Conservation (phyloP, 2,888 invertebrate genomes). For the Cephus spinipes region DNA sequence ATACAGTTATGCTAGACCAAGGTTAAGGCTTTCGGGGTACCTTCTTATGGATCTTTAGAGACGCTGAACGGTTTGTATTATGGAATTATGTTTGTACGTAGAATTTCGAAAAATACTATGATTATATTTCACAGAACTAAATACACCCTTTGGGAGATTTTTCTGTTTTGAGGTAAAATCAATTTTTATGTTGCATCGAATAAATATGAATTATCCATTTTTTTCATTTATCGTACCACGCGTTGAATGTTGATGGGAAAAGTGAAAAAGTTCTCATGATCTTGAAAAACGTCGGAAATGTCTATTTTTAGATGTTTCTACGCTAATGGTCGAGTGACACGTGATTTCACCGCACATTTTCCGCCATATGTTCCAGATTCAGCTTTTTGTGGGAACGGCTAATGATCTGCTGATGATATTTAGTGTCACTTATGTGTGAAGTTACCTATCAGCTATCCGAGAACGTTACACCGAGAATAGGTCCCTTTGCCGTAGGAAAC, state of each 20-base stretch:
- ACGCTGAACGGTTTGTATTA: not conserved
- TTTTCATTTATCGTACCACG: not conserved
- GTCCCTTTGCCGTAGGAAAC: slow-evolving; percentile 15
- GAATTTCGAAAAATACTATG: not conserved
- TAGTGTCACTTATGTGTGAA: slow-evolving; percentile 28
- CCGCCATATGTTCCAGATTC: slow-evolving; percentile 16
- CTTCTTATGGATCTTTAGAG: not conserved
- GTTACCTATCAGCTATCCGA: slow-evolving; percentile 15
- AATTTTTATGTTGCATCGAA: not conserved
- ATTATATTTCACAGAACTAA: not conserved
- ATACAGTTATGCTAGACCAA: slow-evolving; percentile 46
- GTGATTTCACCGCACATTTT: slow-evolving; percentile 37
- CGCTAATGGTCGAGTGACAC: slow-evolving; percentile 33
- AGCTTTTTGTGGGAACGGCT: slow-evolving; percentile 17
- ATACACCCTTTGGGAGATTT: not conserved
- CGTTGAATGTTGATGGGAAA: not conserved
- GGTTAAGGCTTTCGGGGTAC: not conserved
- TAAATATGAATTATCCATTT: not conserved
- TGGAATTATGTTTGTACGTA: not conserved
- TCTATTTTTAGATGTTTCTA: slow-evolving; percentile 17
- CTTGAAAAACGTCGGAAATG: not conserved
- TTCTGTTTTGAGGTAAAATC: not conserved
- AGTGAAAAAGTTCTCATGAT: not conserved
- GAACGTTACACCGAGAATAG: slow-evolving; percentile 16
- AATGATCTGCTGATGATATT: slow-evolving; percentile 37